phyloP scores from a whole-genome alignment of 2,797 vertebrate species.

The Lutjanus argentimaculatus region DNA sequence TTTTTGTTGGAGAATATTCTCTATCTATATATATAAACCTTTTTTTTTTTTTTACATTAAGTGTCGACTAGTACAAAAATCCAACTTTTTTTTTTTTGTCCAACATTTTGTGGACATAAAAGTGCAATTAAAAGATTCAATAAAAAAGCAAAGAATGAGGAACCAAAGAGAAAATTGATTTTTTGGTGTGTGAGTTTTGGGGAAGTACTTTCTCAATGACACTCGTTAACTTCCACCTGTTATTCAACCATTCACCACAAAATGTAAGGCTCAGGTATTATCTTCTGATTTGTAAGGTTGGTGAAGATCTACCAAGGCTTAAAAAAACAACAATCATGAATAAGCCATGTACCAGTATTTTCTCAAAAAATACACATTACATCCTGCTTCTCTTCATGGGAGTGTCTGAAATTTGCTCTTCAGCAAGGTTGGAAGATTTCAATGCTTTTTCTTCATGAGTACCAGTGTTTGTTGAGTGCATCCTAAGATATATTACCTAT shows the following conservation, averaged over 20 bases:
- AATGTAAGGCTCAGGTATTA: not conserved
- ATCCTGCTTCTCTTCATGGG: not conserved
- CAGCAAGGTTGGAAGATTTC: not conserved
- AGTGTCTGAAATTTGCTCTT: not conserved
- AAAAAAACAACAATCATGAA: not conserved
- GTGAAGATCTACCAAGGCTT: not conserved
- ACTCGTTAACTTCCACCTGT: not conserved
- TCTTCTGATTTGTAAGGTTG: not conserved
- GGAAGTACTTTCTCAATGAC: not conserved
- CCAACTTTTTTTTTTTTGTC: no score
- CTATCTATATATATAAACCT: no score
- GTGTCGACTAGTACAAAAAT: no score
- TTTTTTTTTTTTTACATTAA: no score
- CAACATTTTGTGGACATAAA: not conserved
- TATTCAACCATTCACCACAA: not conserved
- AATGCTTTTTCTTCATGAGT: not conserved
- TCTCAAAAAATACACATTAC: not conserved
- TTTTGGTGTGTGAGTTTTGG: not conserved
- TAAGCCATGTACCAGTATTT: not conserved
- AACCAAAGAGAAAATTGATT: no score
- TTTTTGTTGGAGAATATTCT: slow-evolving; percentile 7
- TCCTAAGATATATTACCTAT: not conserved
- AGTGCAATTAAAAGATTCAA: not conserved
- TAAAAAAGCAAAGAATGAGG: no score
- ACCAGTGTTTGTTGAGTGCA: not conserved